Evolutionary conservation across 2,113 vertebrate species (phyloP).

Genomic region (Oreotragus oreotragus): DNA sequence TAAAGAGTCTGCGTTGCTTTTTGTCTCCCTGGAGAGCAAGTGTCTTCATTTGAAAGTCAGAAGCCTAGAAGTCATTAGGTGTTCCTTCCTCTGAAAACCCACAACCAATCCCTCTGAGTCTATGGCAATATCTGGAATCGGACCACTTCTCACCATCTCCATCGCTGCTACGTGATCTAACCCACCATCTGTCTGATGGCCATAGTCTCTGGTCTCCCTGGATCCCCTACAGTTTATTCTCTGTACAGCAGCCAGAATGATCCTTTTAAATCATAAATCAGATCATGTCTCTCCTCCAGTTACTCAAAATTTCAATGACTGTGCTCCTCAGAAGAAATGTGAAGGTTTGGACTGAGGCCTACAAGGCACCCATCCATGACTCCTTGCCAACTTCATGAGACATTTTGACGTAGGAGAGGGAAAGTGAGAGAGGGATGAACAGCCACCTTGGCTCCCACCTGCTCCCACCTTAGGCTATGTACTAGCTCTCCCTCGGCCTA

Average conservation of each 20-base stretch:
- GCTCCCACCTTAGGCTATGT: background rate
- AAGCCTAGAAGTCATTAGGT: background rate
- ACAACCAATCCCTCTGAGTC: background rate
- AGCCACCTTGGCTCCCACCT: background rate
- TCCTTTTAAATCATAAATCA: background rate
- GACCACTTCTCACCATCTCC: background rate
- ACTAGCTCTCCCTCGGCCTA: background rate
- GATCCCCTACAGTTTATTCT: background rate
- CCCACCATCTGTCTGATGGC: background rate
- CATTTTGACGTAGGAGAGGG: background rate
- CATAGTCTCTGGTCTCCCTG: background rate
- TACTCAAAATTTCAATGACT: background rate
- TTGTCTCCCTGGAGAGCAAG: background rate
- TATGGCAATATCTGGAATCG: background rate
- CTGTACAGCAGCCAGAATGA: background rate
- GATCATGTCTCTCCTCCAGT: background rate
- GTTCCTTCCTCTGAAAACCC: background rate
- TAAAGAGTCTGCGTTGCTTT: background rate
- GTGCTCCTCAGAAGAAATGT: background rate
- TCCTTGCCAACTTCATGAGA: background rate
- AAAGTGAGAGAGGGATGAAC: background rate
- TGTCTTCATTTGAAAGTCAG: background rate
- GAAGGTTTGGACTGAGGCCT: background rate
- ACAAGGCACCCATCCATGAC: background rate
- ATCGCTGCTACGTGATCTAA: fast-evolving